A percentile compares a stretch with the other conserved stretches of the same genome.
phyloP scores from a whole-genome alignment of 2,888 invertebrate genomes.

The Hoplodrina ambigua region DNA sequence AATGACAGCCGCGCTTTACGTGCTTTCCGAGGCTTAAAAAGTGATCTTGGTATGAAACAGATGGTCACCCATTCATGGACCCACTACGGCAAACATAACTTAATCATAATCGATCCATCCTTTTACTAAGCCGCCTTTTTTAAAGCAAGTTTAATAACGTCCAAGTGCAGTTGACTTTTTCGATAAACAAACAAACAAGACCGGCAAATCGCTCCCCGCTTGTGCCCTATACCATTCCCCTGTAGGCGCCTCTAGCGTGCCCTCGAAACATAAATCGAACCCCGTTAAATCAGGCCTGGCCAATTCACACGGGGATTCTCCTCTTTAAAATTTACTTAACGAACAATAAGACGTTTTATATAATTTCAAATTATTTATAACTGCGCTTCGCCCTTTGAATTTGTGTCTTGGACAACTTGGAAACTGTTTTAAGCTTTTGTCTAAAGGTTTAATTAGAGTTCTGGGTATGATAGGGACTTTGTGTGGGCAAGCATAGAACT shows the following conservation, averaged over 20 bases:
- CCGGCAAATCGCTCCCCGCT: conserved; percentile 9
- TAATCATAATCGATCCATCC: too few species aligned
- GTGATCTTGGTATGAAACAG: too few species aligned
- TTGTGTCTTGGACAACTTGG: conserved; percentile 38
- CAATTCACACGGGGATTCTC: conserved; percentile 80
- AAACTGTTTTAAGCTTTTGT: conserved; percentile 39
- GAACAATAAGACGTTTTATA: conserved; percentile 72
- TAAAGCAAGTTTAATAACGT: too few species aligned
- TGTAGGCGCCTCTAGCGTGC: conserved; percentile 74
- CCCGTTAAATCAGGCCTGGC: conserved; percentile 81
- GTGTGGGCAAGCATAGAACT: too few species aligned
- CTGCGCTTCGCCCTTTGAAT: conserved; percentile 33
- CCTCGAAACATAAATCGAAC: conserved; percentile 83
- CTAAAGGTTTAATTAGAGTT: conserved; percentile 28
- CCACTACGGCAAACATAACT: too few species aligned
- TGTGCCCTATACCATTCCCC: conserved; percentile 50
- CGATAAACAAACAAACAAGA: background rate
- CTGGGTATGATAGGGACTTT: background rate
- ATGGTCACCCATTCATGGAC: too few species aligned
- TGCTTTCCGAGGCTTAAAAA: too few species aligned
- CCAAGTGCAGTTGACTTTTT: too few species aligned
- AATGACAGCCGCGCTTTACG: too few species aligned
- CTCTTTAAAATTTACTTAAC: conserved; percentile 81
- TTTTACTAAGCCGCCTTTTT: too few species aligned
- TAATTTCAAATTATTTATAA: conserved; percentile 60